Evolutionary conservation across 2,888 invertebrate genomes (phyloP), one percentile per base, ranked within the genome.

Genomic region (Tetramorium bicarinatum): DNA sequence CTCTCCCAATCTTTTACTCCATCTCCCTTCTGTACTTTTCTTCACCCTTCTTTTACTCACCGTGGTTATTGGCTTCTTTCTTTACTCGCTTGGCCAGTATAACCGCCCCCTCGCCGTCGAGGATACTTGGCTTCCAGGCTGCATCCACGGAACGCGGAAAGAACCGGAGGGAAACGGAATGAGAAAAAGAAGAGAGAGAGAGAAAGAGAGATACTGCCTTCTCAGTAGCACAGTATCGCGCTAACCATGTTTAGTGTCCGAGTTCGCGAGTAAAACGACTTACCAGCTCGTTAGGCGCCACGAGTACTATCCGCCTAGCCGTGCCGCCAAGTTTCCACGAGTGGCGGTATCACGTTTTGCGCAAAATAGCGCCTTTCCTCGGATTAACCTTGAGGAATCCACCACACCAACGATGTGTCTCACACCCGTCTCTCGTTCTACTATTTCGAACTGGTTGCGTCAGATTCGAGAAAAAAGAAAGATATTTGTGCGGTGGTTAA

Each of bases 241-340:
- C 85, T 92, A 93, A 93, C 88, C 85, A 85, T 90, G 91, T 93
- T 93, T 92, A 88, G 92, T 87, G 88, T 91, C 90, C 88, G 89
- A 91, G 92, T 93, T 92, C 91, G 93, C 88, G 91, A 92, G 91
- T 92, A 92, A 93, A 93, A 92, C 93, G 91, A 92, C 92, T 92
- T 92, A 90, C 89, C 87, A 87, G 91, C 88, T 93, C 93, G 93
- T 93, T 93, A 93, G 87, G 54, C 62, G 71, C 62, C 25, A 82
- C 83, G 76, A 89, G 84, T 64, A 79, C 56, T 44, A 56, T 7
- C 1, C n/a, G 29, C 18, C 18, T 54, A 41, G 44, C 47, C 21
- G 18, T 61, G 82, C 80, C 82, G 75, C 74, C 83, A 85, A 85
- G 72, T 67, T 75, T 83, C 79, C 85, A 52, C 66, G 41, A 74